Percentiles rank a stretch among this genome's conserved stretches.
phyloP scores from a whole-genome alignment of 2,888 invertebrate species.

The Sepiola atlantica region DNA sequence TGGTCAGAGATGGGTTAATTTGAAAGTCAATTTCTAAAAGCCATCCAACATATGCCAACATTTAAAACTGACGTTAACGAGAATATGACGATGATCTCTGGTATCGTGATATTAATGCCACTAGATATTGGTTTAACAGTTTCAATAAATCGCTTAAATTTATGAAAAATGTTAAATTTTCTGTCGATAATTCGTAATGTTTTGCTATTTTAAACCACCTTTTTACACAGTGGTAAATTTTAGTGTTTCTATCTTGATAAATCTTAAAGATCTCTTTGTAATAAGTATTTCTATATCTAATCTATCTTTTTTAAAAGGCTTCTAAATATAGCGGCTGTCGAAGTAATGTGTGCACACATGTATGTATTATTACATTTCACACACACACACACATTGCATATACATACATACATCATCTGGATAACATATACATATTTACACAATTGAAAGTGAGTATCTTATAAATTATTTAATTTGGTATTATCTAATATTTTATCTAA shows the following conservation, averaged over 20 bases:
- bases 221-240: background rate
- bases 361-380: background rate
- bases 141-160: background rate
- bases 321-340: background rate
- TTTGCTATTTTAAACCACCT: background rate
- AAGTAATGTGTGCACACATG: background rate
- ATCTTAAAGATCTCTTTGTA: background rate
- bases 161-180: background rate
- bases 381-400: background rate
- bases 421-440: no score
- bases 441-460: no score
- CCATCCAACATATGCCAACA: no score
- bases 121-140: background rate
- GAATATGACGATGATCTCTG: no score
- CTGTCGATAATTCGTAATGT: background rate
- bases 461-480: no score
- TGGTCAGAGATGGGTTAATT: no score
- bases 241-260: background rate
- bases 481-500: no score
- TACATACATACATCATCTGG: no score
- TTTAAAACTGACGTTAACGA: no score
- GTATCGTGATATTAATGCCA: background rate
- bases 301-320: background rate
- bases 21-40: no score
- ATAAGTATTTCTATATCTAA: background rate